phyloP scores from a whole-genome alignment of 1,140 invertebrate genomes.

The Odontomachus brunneus region DNA sequence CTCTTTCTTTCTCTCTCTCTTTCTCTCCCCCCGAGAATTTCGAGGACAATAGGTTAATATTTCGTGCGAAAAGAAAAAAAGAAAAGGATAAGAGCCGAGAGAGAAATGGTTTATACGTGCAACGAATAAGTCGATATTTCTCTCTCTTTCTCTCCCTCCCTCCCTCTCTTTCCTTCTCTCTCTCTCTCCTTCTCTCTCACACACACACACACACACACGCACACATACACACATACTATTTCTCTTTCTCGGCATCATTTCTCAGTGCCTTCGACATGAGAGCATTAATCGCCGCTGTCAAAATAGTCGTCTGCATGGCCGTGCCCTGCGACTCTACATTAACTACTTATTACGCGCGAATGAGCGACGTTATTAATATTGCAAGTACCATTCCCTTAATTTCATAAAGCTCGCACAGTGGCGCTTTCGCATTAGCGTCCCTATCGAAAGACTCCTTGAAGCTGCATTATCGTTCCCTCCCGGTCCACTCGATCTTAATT shows the following conservation, averaged over 20 bases:
- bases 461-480: slow-evolving; percentile 66
- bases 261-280: slow-evolving; percentile 47
- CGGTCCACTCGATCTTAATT: slow-evolving; percentile 62
- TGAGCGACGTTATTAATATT: slow-evolving; percentile 62
- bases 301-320: slow-evolving; percentile 25
- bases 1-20: too few relatives aligned
- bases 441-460: slow-evolving; percentile 60
- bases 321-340: background rate
- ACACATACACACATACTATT: too few relatives aligned
- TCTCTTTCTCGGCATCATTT: slow-evolving; percentile 38
- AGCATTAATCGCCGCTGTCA: slow-evolving; percentile 49
- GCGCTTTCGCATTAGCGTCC: slow-evolving; percentile 13
- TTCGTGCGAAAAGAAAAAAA: slow-evolving; percentile 5
- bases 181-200: too few relatives aligned
- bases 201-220: too few relatives aligned
- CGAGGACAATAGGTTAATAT: slow-evolving; percentile 66
- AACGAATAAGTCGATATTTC: slow-evolving; percentile 53
- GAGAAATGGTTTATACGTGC: slow-evolving; percentile 50
- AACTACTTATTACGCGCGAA: slow-evolving; percentile 39
- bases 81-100: slow-evolving; percentile 4
- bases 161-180: too few relatives aligned
- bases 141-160: too few relatives aligned
- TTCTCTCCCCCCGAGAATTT: slow-evolving; percentile 24
- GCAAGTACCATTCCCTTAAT: slow-evolving; percentile 44
- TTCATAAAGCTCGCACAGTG: slow-evolving; percentile 53